Percentiles rank a stretch among this genome's conserved stretches.
These are phyloP conservation scores for Myodes glareolus DNA, from an alignment of 2,113 vertebrate genomes.

Conservation along the genomic window DNA sequence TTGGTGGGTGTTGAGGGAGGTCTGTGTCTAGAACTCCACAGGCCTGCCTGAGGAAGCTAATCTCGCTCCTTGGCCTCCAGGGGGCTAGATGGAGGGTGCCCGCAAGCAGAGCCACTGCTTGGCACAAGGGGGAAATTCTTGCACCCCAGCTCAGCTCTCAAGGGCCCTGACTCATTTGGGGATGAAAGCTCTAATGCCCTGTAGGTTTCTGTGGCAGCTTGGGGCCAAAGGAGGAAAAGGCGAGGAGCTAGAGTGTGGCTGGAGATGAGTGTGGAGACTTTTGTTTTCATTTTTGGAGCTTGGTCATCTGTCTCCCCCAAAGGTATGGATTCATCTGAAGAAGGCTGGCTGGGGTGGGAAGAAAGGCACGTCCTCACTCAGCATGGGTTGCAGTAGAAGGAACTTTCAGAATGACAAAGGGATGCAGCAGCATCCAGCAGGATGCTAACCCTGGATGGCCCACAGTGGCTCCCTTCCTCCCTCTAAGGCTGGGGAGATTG, in stretches of 20 bases:
- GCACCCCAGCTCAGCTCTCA: slow-evolving; percentile 47
- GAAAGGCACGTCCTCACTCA: neutral
- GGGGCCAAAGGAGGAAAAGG: slow-evolving; percentile 20
- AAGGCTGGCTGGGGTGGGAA: neutral
- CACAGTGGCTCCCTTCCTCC: neutral
- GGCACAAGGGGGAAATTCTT: slow-evolving; percentile 69
- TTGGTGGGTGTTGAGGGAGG: neutral
- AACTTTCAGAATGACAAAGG: neutral
- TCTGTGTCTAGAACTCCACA: neutral
- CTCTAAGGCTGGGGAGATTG: neutral
- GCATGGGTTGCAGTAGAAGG: neutral
- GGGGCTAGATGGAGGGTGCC: neutral
- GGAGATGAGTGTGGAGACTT: slow-evolving; percentile 43
- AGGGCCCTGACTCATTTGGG: slow-evolving; percentile 77
- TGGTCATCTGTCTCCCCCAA: neutral
- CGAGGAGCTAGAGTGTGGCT: neutral
- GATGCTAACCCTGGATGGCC: neutral
- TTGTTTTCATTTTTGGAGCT: slow-evolving; percentile 70
- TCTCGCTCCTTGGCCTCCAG: neutral
- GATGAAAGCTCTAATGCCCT: slow-evolving; percentile 76
- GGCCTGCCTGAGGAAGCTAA: neutral
- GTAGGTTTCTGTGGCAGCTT: slow-evolving; percentile 72
- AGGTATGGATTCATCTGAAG: neutral
- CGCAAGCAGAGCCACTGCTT: slow-evolving; percentile 2
- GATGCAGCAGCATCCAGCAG: neutral